These are phyloP conservation scores for Bombyx mandarina DNA, from an alignment of 1,140 invertebrate genomes.

Conservation along the genomic window DNA sequence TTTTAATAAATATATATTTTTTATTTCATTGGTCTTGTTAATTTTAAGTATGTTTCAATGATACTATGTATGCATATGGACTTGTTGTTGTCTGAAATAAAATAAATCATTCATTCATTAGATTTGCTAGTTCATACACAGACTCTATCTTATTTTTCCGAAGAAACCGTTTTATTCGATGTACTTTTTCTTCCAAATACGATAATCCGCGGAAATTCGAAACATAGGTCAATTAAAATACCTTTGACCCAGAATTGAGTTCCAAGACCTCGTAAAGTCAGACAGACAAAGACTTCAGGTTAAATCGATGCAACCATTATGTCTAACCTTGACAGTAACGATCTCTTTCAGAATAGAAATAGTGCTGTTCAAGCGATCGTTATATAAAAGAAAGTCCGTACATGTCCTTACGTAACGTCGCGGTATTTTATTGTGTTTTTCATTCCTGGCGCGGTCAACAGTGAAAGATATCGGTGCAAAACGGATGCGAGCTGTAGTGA, in stretches of 20 bases:
- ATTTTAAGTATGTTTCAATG: no score
- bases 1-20: no score
- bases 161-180: no score
- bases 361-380: constrained; percentile 4
- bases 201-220: not conserved
- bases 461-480: constrained; percentile 30
- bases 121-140: no score
- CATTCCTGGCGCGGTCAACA: constrained; percentile 18
- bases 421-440: constrained; percentile 18
- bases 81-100: no score
- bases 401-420: constrained; percentile 29
- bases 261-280: not conserved
- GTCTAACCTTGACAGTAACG: constrained; percentile 1
- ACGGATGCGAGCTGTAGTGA: constrained; percentile 23
- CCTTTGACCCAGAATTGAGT: not conserved
- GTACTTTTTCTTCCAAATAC: no score
- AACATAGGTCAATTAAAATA: not conserved
- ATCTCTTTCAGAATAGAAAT: constrained; percentile 7
- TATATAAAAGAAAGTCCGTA: constrained; percentile 23
- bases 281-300: not conserved
- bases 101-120: no score
- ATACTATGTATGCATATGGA: no score
- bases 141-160: no score
- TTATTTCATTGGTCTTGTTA: no score
- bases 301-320: not conserved